Percentiles rank a stretch among this genome's conserved stretches.
Evolutionary conservation across 2,888 invertebrate species (phyloP).

Genomic region (Girardia tigrina): DNA sequence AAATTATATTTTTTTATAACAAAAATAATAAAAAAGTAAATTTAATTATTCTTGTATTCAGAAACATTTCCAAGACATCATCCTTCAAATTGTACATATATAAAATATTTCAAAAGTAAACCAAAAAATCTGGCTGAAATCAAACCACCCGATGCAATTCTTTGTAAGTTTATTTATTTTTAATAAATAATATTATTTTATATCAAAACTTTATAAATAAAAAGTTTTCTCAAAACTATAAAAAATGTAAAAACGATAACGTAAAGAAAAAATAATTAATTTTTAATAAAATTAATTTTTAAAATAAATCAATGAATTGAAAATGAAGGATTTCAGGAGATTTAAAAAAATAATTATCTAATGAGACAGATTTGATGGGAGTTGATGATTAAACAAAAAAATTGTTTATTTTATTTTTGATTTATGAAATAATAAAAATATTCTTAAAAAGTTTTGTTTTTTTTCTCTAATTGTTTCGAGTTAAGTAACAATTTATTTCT

Average conservation of each 20-base stretch:
- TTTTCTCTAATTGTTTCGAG: no score
- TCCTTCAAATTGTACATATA: slow-evolving; percentile 41
- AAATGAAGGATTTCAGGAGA: not conserved
- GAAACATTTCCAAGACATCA: not conserved
- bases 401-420: not conserved
- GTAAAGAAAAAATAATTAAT: no score
- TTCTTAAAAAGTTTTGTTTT: no score
- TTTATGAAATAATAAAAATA: not conserved
- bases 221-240: not conserved
- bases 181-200: not conserved
- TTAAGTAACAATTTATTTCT: no score
- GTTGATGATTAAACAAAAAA: not conserved
- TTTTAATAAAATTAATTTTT: no score
- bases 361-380: not conserved
- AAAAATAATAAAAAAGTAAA: no score
- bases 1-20: no score
- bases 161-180: slow-evolving; percentile 41
- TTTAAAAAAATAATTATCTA: not conserved
- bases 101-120: slow-evolving; percentile 44
- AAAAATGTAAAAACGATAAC: no score
- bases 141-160: slow-evolving; percentile 44
- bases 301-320: no score
- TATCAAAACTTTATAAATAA: not conserved
- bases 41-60: no score
- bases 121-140: slow-evolving; percentile 42